Evolutionary conservation across 2,888 invertebrate species (phyloP), one percentile per base, ranked within the genome.

Genomic region (Pollenia griseotomentosa): DNA sequence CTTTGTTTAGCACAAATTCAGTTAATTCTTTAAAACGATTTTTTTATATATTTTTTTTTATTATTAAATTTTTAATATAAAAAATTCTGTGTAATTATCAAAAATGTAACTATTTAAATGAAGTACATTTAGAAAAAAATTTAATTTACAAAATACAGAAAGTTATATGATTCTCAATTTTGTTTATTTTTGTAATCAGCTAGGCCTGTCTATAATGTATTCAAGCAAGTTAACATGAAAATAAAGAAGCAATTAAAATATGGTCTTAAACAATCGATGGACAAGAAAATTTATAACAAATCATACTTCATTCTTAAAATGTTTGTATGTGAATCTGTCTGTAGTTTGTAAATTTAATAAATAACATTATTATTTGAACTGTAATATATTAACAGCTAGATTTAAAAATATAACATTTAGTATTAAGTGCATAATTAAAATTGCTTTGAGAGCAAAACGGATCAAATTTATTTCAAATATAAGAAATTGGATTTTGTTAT

Each of bases 1-100:
- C 44, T 46, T 88, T 75, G 61, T 78, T 79, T 66, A 77, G 83
- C 85, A 85, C 85, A 85, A 85, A 85, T 33, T 65, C 53, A 61
- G 33, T 70, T 70, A 59, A 71, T 14, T 48, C 55, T 12, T 65
- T 44, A 0, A 68, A 61, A 9, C 10, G 8, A n/a, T 51, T 40
- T 70, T 79, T 70, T 79, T 40, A 59, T 79, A 70, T 42, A 14
- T 14, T 73, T 59, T 51, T 16, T 42, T 48, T 48, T 61, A 73
- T 23, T 19, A 73, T 42, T 48, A 12, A 59, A 46, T 51, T 23
- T 10, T 10, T 9, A 33, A 33, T 33, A 33, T 33, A 6, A 33
- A 65, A 48, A 57, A 33, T 46, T 48, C 10, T 66, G 77, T 33
- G 12, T 12, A 68, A 78, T n/a, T 48, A 68, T 66, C 33, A 10